Base-by-base conservation (phyloP, 2,888 invertebrate genomes). In the Acleris laterana region DNA sequence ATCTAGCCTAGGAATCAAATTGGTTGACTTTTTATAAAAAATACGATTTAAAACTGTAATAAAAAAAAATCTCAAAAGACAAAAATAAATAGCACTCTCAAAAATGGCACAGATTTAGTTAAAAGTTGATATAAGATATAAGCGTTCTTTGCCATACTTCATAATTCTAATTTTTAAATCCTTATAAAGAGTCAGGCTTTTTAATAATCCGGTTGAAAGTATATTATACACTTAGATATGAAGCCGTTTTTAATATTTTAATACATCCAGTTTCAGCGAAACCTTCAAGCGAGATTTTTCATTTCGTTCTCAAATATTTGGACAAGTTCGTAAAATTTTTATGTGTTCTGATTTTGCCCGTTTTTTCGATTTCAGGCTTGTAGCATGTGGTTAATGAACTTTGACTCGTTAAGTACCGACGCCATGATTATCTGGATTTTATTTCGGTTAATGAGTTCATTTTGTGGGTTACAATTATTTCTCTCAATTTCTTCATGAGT, bases 231-330 rank as follows among this genome's bases (percentile, higher is more conserved):
- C 17, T 16, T 6, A 28, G 28, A 3, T 17, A 51, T 16, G 25
- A 48, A 48, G 7, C 25, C 28, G 28, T 52, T 52, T 52, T 52
- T 32, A 32, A n/a, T 28, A 42, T 42, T 16, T 55, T 55, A 5
- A 42, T 11, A 42, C 32, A 13, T n/a, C 32, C 17, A 22, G 20
- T 55, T 16, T 19, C 38, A 20, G 13, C 11, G 16, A n/a, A 16
- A n/a, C 49, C 25, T 64, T 64, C 17, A n/a, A 25, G 20, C 25
- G 9, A 48, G 52, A 51, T 17, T 51, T 57, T 44, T 57, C 56
- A 63, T 52, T 53, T 55, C 59, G 42, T 60, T 50, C 44, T 65
- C 60, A 60, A 64, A 60, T 38, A 60, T 65, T 65, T 25, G 28
- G 53, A 44, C 9, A 28, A 49, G 60, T 60, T 65, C 60, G 60